These are phyloP conservation scores for Scomber scombrus DNA, from an alignment of 2,113 vertebrate species.

Conservation along the genomic window DNA sequence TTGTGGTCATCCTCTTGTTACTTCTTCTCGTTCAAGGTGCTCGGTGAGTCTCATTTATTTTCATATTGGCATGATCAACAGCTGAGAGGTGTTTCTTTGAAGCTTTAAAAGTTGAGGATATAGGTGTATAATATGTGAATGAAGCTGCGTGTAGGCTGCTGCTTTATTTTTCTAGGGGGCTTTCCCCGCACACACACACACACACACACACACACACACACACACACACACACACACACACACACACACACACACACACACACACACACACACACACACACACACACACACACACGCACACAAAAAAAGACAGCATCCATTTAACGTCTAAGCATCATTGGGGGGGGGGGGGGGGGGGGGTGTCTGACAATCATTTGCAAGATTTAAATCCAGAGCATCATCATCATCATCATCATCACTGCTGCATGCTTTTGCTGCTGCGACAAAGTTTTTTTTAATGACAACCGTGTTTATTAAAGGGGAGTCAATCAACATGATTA, in stretches of 20 bases:
- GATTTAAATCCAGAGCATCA: no score
- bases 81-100: constrained; percentile 5
- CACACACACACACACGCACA: neutral
- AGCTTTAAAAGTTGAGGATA: constrained; percentile 40
- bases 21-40: constrained; percentile 64
- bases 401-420: neutral
- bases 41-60: constrained; percentile 69
- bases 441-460: constrained; percentile 53
- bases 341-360: neutral
- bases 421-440: constrained; percentile 18
- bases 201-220: neutral
- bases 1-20: constrained; percentile 58
- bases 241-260: neutral
- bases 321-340: constrained; percentile 1
- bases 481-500: neutral
- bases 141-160: neutral
- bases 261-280: neutral
- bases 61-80: constrained; percentile 37
- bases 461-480: neutral
- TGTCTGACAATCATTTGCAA: constrained; percentile 3
- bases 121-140: constrained; percentile 10
- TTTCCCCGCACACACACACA: constrained; percentile 41
- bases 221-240: neutral
- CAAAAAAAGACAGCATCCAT: neutral
- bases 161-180: constrained; percentile 20